Evolutionary conservation across 2,888 invertebrate genomes (phyloP).

Genomic region (Cephalotes varians): DNA sequence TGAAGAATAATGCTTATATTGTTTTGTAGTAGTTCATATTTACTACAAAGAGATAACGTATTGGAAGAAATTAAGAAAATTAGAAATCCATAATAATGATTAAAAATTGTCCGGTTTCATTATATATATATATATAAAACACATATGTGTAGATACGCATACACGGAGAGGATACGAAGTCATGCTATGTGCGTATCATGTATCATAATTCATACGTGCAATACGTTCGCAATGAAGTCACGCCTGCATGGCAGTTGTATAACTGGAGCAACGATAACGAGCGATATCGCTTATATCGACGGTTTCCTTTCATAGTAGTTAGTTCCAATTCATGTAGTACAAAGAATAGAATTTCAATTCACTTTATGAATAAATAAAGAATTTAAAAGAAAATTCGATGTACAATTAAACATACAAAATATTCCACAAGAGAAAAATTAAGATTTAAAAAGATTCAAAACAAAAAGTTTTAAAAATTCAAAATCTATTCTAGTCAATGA

Average conservation of each 20-base stretch:
- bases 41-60: background rate
- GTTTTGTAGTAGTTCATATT: background rate
- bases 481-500: constrained; percentile 24
- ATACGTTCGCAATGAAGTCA: constrained; percentile 19
- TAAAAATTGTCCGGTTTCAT: constrained; percentile 9
- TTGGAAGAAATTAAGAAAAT: constrained; percentile 1
- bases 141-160: constrained; percentile 29
- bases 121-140: constrained; percentile 42
- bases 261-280: constrained; percentile 37
- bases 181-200: constrained; percentile 51
- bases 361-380: background rate
- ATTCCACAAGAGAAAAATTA: background rate
- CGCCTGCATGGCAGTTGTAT: constrained; percentile 31
- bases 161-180: constrained; percentile 49
- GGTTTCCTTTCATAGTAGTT: background rate
- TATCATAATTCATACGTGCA: constrained; percentile 51
- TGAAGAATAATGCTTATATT: background rate
- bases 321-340: background rate
- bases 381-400: background rate
- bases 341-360: background rate
- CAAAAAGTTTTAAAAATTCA: background rate
- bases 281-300: constrained; percentile 40
- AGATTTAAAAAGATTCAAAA: constrained; percentile 1
- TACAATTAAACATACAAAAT: background rate
- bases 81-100: background rate